Evolutionary conservation across 2,888 invertebrate species (phyloP).

Genomic region (Homarus gammarus): DNA sequence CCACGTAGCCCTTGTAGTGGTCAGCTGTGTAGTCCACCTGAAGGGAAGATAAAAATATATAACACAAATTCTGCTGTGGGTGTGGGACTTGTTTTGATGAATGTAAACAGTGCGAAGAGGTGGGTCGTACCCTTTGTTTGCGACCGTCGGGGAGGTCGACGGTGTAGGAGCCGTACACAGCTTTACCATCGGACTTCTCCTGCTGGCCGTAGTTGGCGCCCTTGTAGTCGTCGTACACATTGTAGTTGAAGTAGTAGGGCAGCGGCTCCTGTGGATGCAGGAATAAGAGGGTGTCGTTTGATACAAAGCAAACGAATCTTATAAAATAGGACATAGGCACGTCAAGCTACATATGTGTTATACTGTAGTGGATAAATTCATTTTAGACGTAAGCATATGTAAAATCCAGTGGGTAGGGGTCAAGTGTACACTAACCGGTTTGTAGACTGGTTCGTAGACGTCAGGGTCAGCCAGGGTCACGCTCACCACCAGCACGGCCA

Average conservation of each 20-base stretch:
- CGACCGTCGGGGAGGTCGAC: constrained; percentile 73
- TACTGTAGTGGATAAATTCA: too few species aligned
- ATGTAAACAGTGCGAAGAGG: not conserved
- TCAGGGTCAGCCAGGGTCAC: constrained; percentile 12
- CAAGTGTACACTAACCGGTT: not conserved
- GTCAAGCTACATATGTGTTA: too few species aligned
- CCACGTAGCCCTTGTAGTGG: constrained; percentile 62
- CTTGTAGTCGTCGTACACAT: constrained; percentile 63
- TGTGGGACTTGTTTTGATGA: not conserved
- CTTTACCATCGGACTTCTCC: constrained; percentile 69
- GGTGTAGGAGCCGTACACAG: constrained; percentile 67
- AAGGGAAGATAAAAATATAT: not conserved
- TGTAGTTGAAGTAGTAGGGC: constrained; percentile 64
- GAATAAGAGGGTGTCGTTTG: not conserved
- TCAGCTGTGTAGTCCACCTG: constrained; percentile 68
- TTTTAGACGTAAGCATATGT: too few species aligned
- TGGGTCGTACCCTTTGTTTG: constrained; percentile 78
- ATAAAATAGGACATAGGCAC: too few species aligned
- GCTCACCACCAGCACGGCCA: not conserved
- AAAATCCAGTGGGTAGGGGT: too few species aligned
- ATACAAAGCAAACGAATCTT: too few species aligned
- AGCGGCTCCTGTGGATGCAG: constrained; percentile 21
- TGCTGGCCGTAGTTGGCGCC: constrained; percentile 61
- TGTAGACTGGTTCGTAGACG: constrained; percentile 16
- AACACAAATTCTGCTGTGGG: not conserved